Percentiles rank a stretch among this genome's conserved stretches.
These are phyloP conservation scores for Pangasius djambal DNA, from an alignment of 2,797 vertebrate genomes.

Conservation along the genomic window DNA sequence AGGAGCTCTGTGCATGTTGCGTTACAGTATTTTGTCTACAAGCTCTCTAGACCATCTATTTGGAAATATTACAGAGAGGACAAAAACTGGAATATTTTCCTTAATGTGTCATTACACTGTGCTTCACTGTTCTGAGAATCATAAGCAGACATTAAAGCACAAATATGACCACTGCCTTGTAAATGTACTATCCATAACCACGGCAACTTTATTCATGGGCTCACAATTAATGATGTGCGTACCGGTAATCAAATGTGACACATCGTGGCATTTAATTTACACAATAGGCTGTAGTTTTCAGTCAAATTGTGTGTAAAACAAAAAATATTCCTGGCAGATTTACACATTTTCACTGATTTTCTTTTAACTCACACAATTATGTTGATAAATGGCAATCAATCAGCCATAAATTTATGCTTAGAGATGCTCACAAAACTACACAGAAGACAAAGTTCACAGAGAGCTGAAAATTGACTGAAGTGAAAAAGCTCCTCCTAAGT, in stretches of 20 bases:
- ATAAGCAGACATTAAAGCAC: not conserved
- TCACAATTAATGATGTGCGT: not conserved
- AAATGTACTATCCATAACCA: not conserved
- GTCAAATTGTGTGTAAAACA: not conserved
- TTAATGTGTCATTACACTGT: not conserved
- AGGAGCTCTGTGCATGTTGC: not conserved
- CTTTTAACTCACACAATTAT: not conserved
- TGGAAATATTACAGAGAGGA: not conserved
- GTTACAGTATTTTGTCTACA: not conserved
- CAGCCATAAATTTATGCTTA: not conserved
- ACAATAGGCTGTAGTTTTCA: not conserved
- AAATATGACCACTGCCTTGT: not conserved
- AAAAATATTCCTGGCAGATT: not conserved
- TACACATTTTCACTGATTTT: not conserved
- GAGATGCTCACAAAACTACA: not conserved
- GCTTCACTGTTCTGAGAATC: not conserved
- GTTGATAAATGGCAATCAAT: not conserved
- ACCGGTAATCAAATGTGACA: not conserved
- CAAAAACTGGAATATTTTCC: not conserved
- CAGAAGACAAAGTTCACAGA: not conserved
- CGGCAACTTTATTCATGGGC: not conserved
- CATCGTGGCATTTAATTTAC: not conserved
- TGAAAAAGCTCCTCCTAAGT: not conserved
- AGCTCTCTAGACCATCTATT: not conserved
- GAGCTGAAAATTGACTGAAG: not conserved